phyloP scores from a whole-genome alignment of 2,888 invertebrate genomes.

The Charanyca ferruginea region DNA sequence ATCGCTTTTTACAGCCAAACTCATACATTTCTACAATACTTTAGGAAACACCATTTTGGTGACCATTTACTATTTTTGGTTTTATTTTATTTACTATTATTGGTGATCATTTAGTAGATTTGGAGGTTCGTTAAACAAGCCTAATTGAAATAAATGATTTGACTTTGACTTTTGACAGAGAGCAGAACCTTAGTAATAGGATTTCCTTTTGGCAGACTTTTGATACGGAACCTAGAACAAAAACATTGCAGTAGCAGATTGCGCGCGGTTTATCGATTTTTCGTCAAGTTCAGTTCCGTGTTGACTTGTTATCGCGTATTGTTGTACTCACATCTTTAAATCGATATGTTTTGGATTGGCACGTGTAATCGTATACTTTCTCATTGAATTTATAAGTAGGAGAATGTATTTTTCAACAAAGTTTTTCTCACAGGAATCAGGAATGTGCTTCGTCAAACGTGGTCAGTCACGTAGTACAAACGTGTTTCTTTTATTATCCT shows the following conservation, averaged over 20 bases:
- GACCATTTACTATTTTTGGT: no score
- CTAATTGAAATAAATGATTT: no score
- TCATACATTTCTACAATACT: no score
- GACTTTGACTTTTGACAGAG: no score
- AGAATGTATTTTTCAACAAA: neutral
- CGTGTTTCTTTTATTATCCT: neutral
- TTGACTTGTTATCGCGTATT: conserved; percentile 20
- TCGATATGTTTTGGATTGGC: conserved; percentile 7
- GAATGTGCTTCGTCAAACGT: neutral
- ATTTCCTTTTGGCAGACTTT: no score
- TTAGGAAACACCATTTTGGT: no score
- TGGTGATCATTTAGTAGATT: no score
- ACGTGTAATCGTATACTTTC: neutral
- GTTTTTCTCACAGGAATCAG: no score
- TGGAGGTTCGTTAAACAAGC: no score
- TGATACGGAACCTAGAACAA: neutral
- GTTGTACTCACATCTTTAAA: conserved; percentile 5
- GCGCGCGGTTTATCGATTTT: conserved; percentile 23
- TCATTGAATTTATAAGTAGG: neutral
- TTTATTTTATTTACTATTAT: no score
- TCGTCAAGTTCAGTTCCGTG: conserved; percentile 11
- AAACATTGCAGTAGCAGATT: conserved; percentile 3
- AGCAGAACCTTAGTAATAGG: no score
- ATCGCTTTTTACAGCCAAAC: no score
- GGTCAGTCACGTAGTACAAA: neutral